Evolutionary conservation across 2,888 invertebrate genomes (phyloP), one percentile per base, ranked within the genome.

Genomic region (Chydorus sphaericus): DNA sequence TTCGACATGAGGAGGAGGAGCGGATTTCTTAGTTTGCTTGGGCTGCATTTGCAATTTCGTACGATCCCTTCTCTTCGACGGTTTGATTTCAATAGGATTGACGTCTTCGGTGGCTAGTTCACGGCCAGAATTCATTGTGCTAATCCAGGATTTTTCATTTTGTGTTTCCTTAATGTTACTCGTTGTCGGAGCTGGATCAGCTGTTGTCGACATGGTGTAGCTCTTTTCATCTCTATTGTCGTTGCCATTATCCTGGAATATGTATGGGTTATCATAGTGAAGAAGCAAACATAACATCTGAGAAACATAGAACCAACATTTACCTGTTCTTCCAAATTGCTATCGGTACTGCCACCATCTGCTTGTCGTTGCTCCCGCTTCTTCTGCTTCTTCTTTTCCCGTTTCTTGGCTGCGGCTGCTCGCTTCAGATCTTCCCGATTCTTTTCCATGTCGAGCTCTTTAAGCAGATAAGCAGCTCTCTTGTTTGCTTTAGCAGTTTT

Each of bases 401-500:
- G 77, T 60, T 91, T 78, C 5, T 93, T 75, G 3, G 91, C 92
- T 23, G 92, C 92, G 3, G 94, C 94, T 48, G 86, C 85, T 61
- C 86, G 82, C 62, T 91, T 85, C 58, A 81, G 85, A 71, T 96
- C 93, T 69, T 92, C 94, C 52, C 91, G 77, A 44, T 84, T 85
- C 60, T 87, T 82, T 71, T 98, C 97, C 72, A 87, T 83, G 69
- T 96, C 96, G 1, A 98, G 74, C 70, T 97, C 93, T 70, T 96
- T 92, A 18, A 98, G 74, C 38, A 98, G 74, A 65, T 88, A 94
- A 56, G 85, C 84, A 0, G 97, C 98, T 72, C 94, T 94, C 69
- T 94, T 91, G 69, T 96, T 93, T 50, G 98, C 97, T 69, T 96
- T 92, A 37, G 91, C 91, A 4, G 96, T 97, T 71, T 98, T 97